A percentile compares a stretch with the other conserved stretches of the same genome.
phyloP scores from a whole-genome alignment of 2,113 vertebrate genomes.

The Poeciliopsis prolifica region DNA sequence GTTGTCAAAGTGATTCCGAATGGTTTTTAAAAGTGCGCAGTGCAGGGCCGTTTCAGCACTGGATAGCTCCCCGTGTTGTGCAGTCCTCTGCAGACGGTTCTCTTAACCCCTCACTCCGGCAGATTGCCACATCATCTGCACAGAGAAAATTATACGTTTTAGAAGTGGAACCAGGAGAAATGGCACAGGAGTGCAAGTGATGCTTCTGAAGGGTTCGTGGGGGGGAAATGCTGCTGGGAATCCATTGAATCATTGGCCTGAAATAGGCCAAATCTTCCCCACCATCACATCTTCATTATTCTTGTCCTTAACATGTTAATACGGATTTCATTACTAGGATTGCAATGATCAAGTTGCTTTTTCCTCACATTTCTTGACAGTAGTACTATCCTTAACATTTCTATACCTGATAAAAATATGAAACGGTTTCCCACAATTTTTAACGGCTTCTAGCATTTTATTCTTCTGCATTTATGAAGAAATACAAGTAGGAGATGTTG shows the following conservation, averaged over 20 bases:
- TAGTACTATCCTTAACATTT: neutral
- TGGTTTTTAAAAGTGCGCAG: neutral
- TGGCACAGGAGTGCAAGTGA: neutral
- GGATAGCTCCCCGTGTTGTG: neutral
- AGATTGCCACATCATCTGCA: neutral
- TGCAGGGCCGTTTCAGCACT: neutral
- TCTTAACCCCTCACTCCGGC: neutral
- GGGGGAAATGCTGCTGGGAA: neutral
- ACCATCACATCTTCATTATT: neutral
- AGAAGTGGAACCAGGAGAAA: neutral
- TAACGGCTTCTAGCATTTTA: no score
- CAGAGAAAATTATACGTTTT: neutral
- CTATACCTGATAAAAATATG: neutral
- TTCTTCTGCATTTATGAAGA: no score
- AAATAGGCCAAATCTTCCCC: neutral
- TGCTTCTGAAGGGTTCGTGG: neutral
- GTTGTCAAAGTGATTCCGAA: neutral
- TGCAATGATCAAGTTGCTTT: neutral
- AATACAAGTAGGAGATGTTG: neutral
- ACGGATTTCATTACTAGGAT: neutral
- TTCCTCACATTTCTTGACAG: neutral
- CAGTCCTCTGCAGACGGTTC: neutral
- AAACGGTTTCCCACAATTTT: no score
- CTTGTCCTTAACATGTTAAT: neutral
- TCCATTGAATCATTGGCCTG: neutral